A percentile compares a stretch with the other conserved stretches of the same genome.
Conservation (phyloP, 2,888 invertebrate genomes). For the Escarpia spicata region DNA sequence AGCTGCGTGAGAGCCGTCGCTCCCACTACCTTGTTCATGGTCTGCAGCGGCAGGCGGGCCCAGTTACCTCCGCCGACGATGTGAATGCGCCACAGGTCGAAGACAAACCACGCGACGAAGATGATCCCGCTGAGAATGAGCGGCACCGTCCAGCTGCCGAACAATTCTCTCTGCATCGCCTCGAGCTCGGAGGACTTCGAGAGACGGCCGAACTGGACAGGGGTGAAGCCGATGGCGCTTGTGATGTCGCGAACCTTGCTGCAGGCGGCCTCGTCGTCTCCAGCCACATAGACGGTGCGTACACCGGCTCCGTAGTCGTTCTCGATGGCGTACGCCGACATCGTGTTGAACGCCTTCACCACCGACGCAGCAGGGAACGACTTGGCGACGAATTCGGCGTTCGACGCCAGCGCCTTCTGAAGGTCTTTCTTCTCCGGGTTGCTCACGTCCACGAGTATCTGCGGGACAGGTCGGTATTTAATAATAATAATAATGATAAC, state of each 20-base stretch:
- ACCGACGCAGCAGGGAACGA: constrained; percentile 45
- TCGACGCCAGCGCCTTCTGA: not conserved
- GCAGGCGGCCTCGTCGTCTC: constrained; percentile 46
- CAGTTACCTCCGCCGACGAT: not conserved
- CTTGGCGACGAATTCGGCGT: not conserved
- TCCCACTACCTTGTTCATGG: constrained; percentile 22
- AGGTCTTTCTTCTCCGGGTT: constrained; percentile 14
- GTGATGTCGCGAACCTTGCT: constrained; percentile 48
- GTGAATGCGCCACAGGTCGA: constrained; percentile 21
- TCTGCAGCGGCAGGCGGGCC: constrained; percentile 23
- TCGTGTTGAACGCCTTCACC: constrained; percentile 57
- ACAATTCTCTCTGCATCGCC: constrained; percentile 44
- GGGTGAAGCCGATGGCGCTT: constrained; percentile 51
- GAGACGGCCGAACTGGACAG: constrained; percentile 51
- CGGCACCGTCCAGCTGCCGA: constrained; percentile 52
- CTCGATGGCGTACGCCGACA: constrained; percentile 55
- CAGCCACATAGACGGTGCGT: constrained; percentile 49
- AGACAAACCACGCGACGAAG: constrained; percentile 51
- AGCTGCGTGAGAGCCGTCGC: constrained; percentile 50
- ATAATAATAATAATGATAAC: too few species aligned
- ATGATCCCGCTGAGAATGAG: constrained; percentile 48
- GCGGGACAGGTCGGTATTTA: too few species aligned
- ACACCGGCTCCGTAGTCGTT: constrained; percentile 46
- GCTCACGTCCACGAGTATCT: constrained; percentile 23
- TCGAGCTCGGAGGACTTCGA: constrained; percentile 50